phyloP scores from a whole-genome alignment of 1,140 invertebrate genomes.

The Drosophila quadrilineata region DNA sequence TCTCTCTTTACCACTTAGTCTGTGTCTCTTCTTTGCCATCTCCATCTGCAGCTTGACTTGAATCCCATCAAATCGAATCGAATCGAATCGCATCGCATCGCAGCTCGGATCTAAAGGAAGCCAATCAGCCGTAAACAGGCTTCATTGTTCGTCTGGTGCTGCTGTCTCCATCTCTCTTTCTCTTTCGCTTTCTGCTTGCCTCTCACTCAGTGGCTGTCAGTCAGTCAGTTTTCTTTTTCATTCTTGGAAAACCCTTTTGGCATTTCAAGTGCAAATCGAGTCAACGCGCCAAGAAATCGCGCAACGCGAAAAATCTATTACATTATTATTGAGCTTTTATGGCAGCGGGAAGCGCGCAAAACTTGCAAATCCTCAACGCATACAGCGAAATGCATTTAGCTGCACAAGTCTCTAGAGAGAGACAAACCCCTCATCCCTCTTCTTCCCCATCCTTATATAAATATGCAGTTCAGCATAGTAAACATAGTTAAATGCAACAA shows the following conservation, averaged over 20 bases:
- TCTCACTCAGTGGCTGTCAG: no score
- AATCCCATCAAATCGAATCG: neutral
- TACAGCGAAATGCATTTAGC: slow-evolving; percentile 54
- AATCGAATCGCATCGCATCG: neutral
- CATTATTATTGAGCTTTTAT: slow-evolving; percentile 65
- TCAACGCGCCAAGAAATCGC: slow-evolving; percentile 45
- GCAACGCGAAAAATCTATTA: slow-evolving; percentile 46
- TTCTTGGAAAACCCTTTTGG: neutral
- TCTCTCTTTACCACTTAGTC: no score
- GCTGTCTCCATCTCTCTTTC: neutral
- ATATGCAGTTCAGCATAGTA: neutral
- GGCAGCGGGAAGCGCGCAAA: slow-evolving; percentile 35
- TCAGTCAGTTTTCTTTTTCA: no score
- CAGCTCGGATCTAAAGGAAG: no score
- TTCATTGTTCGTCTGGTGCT: neutral
- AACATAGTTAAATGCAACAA: slow-evolving; percentile 18
- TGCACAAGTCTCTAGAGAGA: neutral
- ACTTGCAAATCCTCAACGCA: slow-evolving; percentile 40
- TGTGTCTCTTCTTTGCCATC: no score
- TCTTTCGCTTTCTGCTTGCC: neutral
- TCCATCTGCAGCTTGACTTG: no score
- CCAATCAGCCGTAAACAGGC: slow-evolving; percentile 22
- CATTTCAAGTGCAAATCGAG: slow-evolving; percentile 61
- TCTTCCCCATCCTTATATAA: neutral
- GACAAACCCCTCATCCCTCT: neutral